Conservation (phyloP, 1,140 invertebrate species). For the Caenorhabditis briggsae region DNA sequence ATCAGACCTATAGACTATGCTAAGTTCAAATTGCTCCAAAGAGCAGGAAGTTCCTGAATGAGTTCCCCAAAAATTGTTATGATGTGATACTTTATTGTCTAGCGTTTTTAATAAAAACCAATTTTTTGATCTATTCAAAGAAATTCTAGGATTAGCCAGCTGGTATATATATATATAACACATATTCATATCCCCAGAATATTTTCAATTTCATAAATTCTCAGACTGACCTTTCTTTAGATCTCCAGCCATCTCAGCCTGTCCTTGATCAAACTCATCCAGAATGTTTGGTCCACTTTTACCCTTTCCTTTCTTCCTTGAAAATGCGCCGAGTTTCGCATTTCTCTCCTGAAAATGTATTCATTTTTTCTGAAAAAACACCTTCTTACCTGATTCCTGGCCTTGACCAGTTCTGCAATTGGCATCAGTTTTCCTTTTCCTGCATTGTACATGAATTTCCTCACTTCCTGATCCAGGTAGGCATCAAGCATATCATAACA, state of each 20-base stretch:
- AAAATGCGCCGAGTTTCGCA: conserved; percentile 63
- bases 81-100: too few relatives aligned
- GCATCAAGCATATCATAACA: conserved; percentile 10
- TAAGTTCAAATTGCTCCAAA: too few relatives aligned
- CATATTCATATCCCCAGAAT: too few relatives aligned
- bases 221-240: conserved; percentile 63
- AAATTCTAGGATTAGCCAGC: too few relatives aligned
- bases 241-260: conserved; percentile 62
- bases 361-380: not conserved
- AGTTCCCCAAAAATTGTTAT: too few relatives aligned
- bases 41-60: too few relatives aligned
- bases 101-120: not conserved
- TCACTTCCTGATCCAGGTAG: conserved; percentile 80
- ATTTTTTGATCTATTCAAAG: too few relatives aligned
- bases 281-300: conserved; percentile 67
- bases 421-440: conserved; percentile 66
- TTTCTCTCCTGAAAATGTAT: conserved; percentile 58
- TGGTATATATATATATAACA: too few relatives aligned
- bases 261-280: conserved; percentile 66
- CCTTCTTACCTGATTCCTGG: conserved; percentile 51
- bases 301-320: conserved; percentile 67
- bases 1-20: not conserved
- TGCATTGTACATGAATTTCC: conserved; percentile 62
- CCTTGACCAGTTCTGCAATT: conserved; percentile 64
- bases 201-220: too few relatives aligned